Evolutionary conservation across 2,888 invertebrate species (phyloP).

Genomic region (Malacosoma neustria): DNA sequence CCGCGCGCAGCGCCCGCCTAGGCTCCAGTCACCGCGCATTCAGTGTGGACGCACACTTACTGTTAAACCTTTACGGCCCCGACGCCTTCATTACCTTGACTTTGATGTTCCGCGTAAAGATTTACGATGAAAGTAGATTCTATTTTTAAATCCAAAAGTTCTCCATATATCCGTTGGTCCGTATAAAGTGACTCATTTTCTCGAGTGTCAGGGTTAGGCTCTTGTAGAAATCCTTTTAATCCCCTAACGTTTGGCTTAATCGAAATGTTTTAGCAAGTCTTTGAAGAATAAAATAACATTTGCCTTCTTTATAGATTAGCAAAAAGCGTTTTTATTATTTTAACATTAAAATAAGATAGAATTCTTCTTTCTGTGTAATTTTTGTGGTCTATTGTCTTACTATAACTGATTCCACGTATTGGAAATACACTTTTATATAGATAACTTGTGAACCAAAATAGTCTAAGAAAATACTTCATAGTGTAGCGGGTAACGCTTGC

Average conservation of each 20-base stretch:
- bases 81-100: slow-evolving; percentile 29
- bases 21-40: too few species aligned
- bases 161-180: slow-evolving; percentile 1
- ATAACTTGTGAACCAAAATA: too few species aligned
- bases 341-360: neutral
- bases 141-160: slow-evolving; percentile 15
- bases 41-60: too few species aligned
- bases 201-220: neutral
- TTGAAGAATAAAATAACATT: neutral
- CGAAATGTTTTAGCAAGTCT: neutral
- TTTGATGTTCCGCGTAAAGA: slow-evolving; percentile 24
- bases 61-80: slow-evolving; percentile 1
- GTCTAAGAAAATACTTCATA: too few species aligned
- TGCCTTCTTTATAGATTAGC: neutral
- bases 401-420: too few species aligned
- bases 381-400: too few species aligned
- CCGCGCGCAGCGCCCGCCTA: too few species aligned
- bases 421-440: too few species aligned
- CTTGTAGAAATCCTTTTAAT: neutral
- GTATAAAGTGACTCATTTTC: slow-evolving; percentile 1
- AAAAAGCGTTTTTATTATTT: neutral
- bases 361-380: too few species aligned
- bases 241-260: neutral
- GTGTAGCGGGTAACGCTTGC: too few species aligned
- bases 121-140: slow-evolving; percentile 14